phyloP scores from a whole-genome alignment of 2,888 invertebrate genomes.

The Cantharis rufa region DNA sequence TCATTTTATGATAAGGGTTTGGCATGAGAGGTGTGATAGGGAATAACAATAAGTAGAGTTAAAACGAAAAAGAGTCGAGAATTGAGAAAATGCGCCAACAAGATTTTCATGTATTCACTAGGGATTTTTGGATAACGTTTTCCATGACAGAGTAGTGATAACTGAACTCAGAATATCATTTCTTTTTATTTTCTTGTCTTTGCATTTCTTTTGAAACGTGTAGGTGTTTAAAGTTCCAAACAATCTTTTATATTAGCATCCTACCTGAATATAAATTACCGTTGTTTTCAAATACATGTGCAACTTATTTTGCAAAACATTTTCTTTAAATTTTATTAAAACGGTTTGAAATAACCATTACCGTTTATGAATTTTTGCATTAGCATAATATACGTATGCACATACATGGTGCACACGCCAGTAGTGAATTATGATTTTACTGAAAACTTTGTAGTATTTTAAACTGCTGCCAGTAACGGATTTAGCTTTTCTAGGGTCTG shows the following conservation, averaged over 20 bases:
- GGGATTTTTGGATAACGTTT: slow-evolving; percentile 31
- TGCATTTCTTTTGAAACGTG: not conserved
- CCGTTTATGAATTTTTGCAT: not conserved
- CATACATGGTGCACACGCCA: too few species aligned
- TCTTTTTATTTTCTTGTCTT: slow-evolving; percentile 12
- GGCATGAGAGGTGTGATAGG: slow-evolving; percentile 30
- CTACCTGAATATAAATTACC: not conserved
- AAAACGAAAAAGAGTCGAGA: slow-evolving; percentile 23
- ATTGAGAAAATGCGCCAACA: slow-evolving; percentile 27
- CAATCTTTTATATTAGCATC: slow-evolving; percentile 5
- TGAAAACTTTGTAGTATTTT: not conserved
- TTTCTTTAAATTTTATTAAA: not conserved
- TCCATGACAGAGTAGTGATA: slow-evolving; percentile 24
- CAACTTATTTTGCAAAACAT: not conserved
- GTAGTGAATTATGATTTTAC: not conserved
- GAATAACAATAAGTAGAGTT: slow-evolving; percentile 27
- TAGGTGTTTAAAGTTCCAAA: slow-evolving; percentile 8
- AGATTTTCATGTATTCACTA: slow-evolving; percentile 29
- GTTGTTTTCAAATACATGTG: not conserved
- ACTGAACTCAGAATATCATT: slow-evolving; percentile 16
- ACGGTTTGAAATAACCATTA: not conserved
- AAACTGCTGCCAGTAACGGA: too few species aligned
- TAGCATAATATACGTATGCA: too few species aligned
- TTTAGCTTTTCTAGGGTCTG: too few species aligned
- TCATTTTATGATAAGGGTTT: slow-evolving; percentile 32